These are phyloP conservation scores for Psilopogon haemacephalus DNA, from an alignment of 2,113 vertebrate genomes.

Conservation along the genomic window DNA sequence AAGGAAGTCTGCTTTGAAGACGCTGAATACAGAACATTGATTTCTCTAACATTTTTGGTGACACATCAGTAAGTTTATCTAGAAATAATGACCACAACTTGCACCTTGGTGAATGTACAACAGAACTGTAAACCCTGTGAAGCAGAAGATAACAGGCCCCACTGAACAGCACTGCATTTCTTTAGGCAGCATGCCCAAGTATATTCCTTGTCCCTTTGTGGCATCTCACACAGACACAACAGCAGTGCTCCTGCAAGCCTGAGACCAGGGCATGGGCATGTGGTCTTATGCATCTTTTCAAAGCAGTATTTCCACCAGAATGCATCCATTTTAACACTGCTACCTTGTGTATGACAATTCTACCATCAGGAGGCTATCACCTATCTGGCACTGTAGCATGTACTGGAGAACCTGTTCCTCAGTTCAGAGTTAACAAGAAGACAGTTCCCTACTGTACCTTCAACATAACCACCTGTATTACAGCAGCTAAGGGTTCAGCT, in stretches of 20 bases:
- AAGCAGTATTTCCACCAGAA: not conserved
- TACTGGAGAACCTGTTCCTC: not conserved
- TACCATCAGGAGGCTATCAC: not conserved
- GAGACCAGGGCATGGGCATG: accelerated
- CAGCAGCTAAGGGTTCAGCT: not conserved
- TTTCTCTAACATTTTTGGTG: not conserved
- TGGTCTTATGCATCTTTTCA: accelerated
- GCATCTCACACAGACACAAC: accelerated
- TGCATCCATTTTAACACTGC: accelerated
- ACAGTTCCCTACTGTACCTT: not conserved
- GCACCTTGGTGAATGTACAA: accelerated
- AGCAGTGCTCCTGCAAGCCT: not conserved
- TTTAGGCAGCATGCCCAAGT: accelerated
- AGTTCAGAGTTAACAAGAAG: not conserved
- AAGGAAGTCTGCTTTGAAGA: not conserved
- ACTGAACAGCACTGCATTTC: accelerated
- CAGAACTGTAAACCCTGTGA: accelerated
- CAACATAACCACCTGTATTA: not conserved
- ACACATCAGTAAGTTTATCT: not conserved
- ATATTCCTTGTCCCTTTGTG: accelerated
- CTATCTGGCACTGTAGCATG: accelerated
- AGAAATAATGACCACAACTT: not conserved
- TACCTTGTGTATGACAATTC: accelerated
- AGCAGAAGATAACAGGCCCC: not conserved
- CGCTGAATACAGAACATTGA: accelerated